Evolutionary conservation across 2,888 invertebrate genomes (phyloP), one percentile per base, ranked within the genome.

Genomic region (Agrotis exclamationis): DNA sequence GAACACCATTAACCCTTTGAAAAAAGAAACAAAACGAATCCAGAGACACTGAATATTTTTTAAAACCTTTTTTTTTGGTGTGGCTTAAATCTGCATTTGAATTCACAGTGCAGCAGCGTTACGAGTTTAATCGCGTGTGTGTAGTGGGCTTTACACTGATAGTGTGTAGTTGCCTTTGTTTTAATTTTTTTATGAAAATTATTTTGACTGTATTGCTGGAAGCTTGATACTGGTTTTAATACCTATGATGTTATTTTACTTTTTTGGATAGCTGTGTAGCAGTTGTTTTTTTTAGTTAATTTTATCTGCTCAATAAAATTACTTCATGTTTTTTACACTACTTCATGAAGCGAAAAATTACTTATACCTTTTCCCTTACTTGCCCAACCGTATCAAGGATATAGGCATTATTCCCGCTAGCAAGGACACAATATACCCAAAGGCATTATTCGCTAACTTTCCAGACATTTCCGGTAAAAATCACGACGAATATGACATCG

Each of bases 81-180:
- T 33, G n/a, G 24, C 53, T n/a, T 24, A 68, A 69, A 69, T 70
- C 57, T 76, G 60, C 70, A 76, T 80, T 60, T 73, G 67, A 76
- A 77, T 72, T 58, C 67, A 68, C 20, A 79, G 48, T 66, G 75
- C 67, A 63, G 45, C 28, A 68, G 57, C 70, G 79, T 64, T 69
- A 67, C 57, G 66, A 53, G 75, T 74, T 74, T 76, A 84, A 84
- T 84, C 66, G 80, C 39, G 66, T 70, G 73, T 71, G 84, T 71
- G 60, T 71, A 57, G 69, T 57, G 48, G 54, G 45, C 69, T 71
- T 74, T 76, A 72, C 33, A 24, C n/a, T 72, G 74, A 58, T 64
- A 63, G 58, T 67, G 76, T 70, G 59, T 54, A 58, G 53, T 28
- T 4, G 53, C 47, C 57, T 54, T 70, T 57, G 51, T 76, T 70